A percentile compares a stretch with the other conserved stretches of the same genome.
phyloP scores from a whole-genome alignment of 2,797 vertebrate genomes.

The Falco biarmicus region DNA sequence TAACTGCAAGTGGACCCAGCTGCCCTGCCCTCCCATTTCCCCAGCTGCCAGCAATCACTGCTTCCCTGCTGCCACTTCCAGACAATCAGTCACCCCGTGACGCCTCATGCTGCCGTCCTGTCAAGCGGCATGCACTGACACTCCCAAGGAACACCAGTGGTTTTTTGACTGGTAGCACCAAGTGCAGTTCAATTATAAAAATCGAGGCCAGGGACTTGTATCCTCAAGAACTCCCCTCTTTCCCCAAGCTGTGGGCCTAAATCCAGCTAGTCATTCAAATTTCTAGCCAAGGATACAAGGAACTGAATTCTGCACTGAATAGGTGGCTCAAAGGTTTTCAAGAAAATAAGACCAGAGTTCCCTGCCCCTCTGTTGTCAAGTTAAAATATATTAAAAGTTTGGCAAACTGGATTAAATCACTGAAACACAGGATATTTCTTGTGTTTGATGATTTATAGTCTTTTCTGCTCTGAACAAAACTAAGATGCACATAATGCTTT shows the following conservation, averaged over 20 bases:
- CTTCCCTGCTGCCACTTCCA: background rate
- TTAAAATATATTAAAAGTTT: background rate
- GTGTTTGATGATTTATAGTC: background rate
- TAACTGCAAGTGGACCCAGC: background rate
- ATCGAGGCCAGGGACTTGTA: accelerated
- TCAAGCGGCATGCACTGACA: background rate
- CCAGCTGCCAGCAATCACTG: background rate
- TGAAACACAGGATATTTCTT: background rate
- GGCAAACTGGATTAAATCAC: background rate
- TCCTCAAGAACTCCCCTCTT: background rate
- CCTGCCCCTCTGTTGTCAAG: too few species aligned
- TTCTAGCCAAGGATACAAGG: background rate
- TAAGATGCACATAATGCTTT: background rate
- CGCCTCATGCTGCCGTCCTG: background rate
- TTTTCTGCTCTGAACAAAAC: background rate
- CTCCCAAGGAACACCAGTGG: background rate
- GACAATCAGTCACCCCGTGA: accelerated
- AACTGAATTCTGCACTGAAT: background rate
- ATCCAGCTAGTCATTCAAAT: background rate
- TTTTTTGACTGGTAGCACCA: background rate
- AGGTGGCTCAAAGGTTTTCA: background rate
- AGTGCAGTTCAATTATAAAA: background rate
- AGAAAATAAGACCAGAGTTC: background rate
- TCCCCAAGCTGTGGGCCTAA: too few species aligned
- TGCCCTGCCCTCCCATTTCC: background rate